phyloP scores from a whole-genome alignment of 1,140 invertebrate species.

The Argopecten irradians region DNA sequence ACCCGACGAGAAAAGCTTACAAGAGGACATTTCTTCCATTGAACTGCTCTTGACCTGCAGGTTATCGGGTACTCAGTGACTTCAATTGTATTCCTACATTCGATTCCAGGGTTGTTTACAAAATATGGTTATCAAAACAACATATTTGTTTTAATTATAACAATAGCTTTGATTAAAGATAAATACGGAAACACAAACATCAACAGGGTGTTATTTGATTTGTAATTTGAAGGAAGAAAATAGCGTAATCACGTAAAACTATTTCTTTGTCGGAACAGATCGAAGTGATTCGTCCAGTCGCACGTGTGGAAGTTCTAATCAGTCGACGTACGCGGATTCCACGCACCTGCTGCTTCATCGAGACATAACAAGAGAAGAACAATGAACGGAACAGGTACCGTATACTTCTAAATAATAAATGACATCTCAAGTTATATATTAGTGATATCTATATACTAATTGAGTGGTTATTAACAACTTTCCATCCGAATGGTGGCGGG shows the following conservation, averaged over 20 bases:
- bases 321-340: neutral
- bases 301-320: neutral
- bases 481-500: neutral
- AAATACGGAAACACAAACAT: neutral
- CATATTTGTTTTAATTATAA: neutral
- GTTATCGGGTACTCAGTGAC: neutral
- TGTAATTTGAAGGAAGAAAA: neutral
- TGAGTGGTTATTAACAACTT: neutral
- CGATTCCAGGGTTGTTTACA: neutral
- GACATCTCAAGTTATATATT: neutral
- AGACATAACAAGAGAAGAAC: neutral
- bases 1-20: neutral
- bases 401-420: neutral
- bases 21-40: neutral
- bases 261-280: neutral
- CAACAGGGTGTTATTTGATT: neutral
- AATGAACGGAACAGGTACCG: slow-evolving; percentile 5
- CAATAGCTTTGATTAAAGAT: neutral
- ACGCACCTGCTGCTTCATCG: neutral
- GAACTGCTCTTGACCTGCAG: neutral
- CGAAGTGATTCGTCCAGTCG: neutral
- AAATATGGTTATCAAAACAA: neutral
- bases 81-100: neutral
- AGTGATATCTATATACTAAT: neutral
- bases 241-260: neutral